Evolutionary conservation across 23 tunicate species (phyloP), one percentile per base, ranked within the genome.

Genomic region (Oikopleura dioica): DNA sequence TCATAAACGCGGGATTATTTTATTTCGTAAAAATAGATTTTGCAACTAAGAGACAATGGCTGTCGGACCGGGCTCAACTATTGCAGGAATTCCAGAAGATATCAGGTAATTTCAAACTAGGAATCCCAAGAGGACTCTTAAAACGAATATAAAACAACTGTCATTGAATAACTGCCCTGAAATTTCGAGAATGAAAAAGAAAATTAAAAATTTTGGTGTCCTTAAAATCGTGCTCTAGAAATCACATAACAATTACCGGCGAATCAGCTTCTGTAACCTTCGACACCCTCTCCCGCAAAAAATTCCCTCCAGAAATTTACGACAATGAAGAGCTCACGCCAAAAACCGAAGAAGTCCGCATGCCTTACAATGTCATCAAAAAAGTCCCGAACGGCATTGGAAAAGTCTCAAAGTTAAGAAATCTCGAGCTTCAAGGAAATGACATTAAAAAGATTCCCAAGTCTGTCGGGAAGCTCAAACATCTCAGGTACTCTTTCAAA

Each of bases 261-360:
- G 26, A 63, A 2, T 63, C 72, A 2, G 72, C 72, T 28, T 21
- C 30, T 4, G 33, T 63, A 2, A 63, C 16, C 16, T 63, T 63
- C 67, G 38, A 76, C 16, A 38, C 63, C 50, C 16, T 68, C 33
- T 38, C 0, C 1, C 68, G 76, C 69, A 36, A 94, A 95, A 38
- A 76, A 1, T 37, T 94, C 50, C 99, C 99, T 21, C 95, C 86
- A 38, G 99, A 94, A 77, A 78, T 94, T 12, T 94, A 94, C 78
- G 99, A 92, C 51, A 94, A 94, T 38, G 99, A 94, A 81, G 99
- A 94, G 37, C 84, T 94, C 36, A 82, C 83, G 38, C 26, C 76
- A 29, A 80, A 78, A 81, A 86, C 86, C 35, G 81, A 81, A 37
- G 78, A 68, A 2, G n/a, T 94, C 38, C 63, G 79, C 38, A 87